Base-by-base conservation (phyloP, 35 echinoderm and acorn worm species). In the Holothuria glaberrima region DNA sequence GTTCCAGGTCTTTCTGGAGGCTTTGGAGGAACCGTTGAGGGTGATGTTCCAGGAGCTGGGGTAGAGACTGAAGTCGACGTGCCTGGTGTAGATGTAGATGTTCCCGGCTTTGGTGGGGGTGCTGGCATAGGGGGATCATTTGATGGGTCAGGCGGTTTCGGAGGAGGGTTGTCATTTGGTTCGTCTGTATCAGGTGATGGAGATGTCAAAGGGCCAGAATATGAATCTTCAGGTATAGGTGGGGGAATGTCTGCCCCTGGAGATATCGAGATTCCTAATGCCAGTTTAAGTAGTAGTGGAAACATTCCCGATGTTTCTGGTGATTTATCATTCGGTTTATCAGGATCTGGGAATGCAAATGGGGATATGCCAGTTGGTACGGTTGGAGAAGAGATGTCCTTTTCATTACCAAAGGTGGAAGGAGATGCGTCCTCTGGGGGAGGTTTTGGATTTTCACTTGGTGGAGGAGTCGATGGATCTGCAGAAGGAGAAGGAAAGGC, bases 31-130 rank as follows among this genome's bases (percentile, higher is more conserved):
- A 60, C 58, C 34, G 28, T 89, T 65, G 86, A 63, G 14, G 64
- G 27, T 45, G 87, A 59, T 50, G 30, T 72, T 46, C 58, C 74
- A 73, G 76, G 67, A 20, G 62, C 86, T 73, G 87, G 44, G 76
- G 86, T 59, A 20, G 58, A 81, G 84, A 88, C 68, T 71, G 91
- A 74, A 87, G 34, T 88, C 56, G 74, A 75, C 26, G 88, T 89
- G 36, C 85, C 85, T 87, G 34, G 33, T 87, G 65, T 62, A 46
- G 85, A 87, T 50, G 25, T 48, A 44, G 87, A 73, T 89, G 90
- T 82, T 62, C 58, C 67, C 28, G 60, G 88, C 33, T 16, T 75
- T 65, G 82, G 66, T 62, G 82, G 71, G 59, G 14, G 61, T 68
- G 86, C 33, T 69, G 57, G 28, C 45, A 25, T n/a, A 9, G 14